phyloP scores from a whole-genome alignment of 2,797 vertebrate genomes.

The Paguma larvata region DNA sequence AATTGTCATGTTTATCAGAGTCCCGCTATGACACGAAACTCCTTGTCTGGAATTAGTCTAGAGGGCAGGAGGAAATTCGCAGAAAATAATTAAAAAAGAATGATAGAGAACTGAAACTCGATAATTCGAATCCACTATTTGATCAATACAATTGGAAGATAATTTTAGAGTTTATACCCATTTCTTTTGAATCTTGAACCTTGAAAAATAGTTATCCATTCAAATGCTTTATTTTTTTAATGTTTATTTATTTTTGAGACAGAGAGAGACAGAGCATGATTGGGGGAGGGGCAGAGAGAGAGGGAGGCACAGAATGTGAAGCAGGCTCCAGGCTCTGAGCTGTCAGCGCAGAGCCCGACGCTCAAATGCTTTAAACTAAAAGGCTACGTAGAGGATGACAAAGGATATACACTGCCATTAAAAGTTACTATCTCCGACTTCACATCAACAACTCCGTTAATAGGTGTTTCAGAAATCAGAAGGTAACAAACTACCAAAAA shows the following conservation, averaged over 20 bases:
- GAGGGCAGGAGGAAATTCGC: neutral
- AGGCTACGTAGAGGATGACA: neutral
- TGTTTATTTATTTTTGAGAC: too few species aligned
- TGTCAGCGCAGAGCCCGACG: too few species aligned
- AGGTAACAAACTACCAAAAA: neutral
- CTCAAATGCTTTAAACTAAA: neutral
- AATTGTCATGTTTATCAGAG: constrained; percentile 1
- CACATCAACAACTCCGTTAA: neutral
- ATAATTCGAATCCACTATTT: neutral
- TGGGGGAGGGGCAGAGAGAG: too few species aligned
- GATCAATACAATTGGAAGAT: neutral
- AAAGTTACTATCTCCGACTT: neutral
- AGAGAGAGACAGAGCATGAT: too few species aligned
- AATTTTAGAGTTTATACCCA: neutral
- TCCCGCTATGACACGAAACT: neutral
- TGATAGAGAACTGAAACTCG: neutral
- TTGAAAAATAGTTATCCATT: constrained; percentile 48
- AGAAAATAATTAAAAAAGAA: constrained; percentile 16
- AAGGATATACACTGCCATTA: neutral
- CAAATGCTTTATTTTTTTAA: neutral
- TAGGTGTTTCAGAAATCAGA: neutral
- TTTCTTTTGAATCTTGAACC: neutral
- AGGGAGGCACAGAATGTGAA: too few species aligned
- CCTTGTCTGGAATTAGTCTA: neutral
- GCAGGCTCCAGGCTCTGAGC: too few species aligned